Evolutionary conservation across 1,140 invertebrate species (phyloP), one percentile per base, ranked within the genome.

Genomic region (Bombus picipes): DNA sequence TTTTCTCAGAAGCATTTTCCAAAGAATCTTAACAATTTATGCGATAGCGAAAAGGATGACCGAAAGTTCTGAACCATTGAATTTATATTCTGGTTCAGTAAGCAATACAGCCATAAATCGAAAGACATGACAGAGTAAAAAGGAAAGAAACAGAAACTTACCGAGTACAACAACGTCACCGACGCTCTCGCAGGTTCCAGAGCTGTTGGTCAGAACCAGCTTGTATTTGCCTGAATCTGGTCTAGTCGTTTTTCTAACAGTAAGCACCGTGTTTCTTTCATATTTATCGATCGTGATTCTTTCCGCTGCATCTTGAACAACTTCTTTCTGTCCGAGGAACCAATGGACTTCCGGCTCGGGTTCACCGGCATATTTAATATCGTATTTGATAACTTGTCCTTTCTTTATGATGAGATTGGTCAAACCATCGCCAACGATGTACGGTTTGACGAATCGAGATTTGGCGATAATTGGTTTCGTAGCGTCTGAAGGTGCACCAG

Each of bases 391-490:
- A 12, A 98, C 97, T 95, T 99, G 98, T 47, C 98, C 98, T 94
- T 99, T 99, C 93, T 99, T 99, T 5, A 99, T 97, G 9, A 99
- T 97, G 68, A 99, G 96, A 93, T 97, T 97, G 72, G 97, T 97
- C 18, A 99, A 95, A 70, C 96, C 97, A 89, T 99, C 98, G 32
- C 98, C 98, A 90, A 99, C 96, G 85, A 99, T 97, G 95, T 97
- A 99, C 10, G 98, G 98, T 91, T 99, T 99, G 8, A 99, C 98
- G 91, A 99, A 99, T 95, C 98, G 96, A 89, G 98, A 98, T 95
- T 99, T 99, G 76, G 99, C 98, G 91, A 99, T 97, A 86, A 99
- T 98, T 72, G 99, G 98, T 94, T 99, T 99, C 25, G 99, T 99
- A 62, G 98, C 97, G 87, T 99, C 98, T 91, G 98, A 99, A 10